Percentiles rank a stretch among this genome's conserved stretches.
Conservation (phyloP, 2,797 vertebrate genomes). For the Halcyon chelicuti region DNA sequence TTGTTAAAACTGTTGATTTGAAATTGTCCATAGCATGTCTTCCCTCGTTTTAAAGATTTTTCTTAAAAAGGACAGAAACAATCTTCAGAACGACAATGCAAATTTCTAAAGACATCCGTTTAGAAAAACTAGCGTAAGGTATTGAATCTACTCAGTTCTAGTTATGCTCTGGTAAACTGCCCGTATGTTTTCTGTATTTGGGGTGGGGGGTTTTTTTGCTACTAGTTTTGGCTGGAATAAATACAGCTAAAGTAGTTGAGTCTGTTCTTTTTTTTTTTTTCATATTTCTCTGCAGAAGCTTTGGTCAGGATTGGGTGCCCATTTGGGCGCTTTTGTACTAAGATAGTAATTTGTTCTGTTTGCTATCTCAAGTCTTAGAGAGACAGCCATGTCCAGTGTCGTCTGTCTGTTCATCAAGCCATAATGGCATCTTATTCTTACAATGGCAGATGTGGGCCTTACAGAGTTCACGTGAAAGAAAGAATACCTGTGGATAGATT, state of each 20-base stretch:
- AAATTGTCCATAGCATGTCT: neutral
- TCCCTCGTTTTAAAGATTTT: neutral
- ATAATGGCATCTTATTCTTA: neutral
- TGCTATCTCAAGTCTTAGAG: neutral
- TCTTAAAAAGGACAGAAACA: neutral
- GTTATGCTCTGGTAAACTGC: neutral
- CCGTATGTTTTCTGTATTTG: neutral
- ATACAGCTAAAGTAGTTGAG: neutral
- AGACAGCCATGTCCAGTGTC: neutral
- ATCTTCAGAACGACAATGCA: neutral
- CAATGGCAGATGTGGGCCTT: neutral
- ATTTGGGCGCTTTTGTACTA: neutral
- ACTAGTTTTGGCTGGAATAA: neutral
- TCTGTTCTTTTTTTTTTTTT: neutral
- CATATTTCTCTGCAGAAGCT: neutral
- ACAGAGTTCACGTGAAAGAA: neutral
- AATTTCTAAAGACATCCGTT: neutral
- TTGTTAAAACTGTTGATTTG: neutral
- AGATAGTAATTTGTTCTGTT: neutral
- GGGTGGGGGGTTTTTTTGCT: neutral
- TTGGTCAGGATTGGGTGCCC: neutral
- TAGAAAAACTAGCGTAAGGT: neutral
- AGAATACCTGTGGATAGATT: neutral
- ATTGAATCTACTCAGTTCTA: neutral
- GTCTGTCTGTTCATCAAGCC: neutral